Conservation (phyloP, 2,797 vertebrate genomes). For the Pachyuromys duprasi region DNA sequence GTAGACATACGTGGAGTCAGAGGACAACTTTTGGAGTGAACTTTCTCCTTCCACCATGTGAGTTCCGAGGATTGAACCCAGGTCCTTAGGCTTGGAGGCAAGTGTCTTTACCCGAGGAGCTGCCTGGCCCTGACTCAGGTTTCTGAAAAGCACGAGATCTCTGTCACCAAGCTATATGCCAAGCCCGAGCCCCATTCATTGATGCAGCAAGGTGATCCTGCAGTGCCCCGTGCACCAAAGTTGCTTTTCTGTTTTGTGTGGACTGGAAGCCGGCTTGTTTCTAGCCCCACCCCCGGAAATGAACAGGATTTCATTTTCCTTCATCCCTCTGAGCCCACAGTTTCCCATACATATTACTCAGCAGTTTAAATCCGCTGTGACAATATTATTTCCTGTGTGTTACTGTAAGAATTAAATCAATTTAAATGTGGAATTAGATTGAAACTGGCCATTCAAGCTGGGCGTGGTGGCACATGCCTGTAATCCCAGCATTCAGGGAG, state of each 20-base stretch:
- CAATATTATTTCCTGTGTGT: slow-evolving; percentile 27
- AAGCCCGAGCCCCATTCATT: not conserved
- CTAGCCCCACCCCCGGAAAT: not conserved
- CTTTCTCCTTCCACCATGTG: not conserved
- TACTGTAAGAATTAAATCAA: slow-evolving; percentile 21
- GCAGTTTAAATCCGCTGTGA: not conserved
- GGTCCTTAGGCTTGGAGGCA: not conserved
- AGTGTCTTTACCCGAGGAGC: not conserved
- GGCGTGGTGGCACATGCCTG: no score
- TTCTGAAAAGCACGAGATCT: slow-evolving; percentile 42
- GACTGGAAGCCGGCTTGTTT: slow-evolving; percentile 24
- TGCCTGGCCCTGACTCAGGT: not conserved
- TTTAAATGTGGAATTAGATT: not conserved
- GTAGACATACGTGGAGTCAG: not conserved
- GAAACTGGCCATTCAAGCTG: not conserved
- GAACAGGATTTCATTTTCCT: not conserved
- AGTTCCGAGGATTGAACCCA: not conserved
- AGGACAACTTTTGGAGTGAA: not conserved
- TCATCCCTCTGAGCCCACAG: not conserved
- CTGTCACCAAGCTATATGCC: not conserved
- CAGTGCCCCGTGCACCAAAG: not conserved
- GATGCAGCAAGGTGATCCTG: slow-evolving; percentile 2
- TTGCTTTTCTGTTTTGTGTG: slow-evolving; percentile 15
- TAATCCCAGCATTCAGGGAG: no score
- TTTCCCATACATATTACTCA: slow-evolving; percentile 4